phyloP scores from a whole-genome alignment of 2,797 vertebrate species.

The Acestrorhynchus altus region DNA sequence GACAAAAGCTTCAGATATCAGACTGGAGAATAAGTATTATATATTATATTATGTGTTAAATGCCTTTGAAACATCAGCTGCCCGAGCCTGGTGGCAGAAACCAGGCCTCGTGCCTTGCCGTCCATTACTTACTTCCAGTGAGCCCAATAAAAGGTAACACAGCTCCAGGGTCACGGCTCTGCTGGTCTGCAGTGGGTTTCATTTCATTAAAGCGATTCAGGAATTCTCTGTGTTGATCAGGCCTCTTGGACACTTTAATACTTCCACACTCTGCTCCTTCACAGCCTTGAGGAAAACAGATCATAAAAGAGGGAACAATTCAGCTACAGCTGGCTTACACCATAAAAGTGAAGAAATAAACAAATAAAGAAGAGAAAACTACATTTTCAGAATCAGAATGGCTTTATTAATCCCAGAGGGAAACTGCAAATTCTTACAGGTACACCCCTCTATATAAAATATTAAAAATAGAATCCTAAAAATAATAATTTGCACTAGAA shows the following conservation, averaged over 20 bases:
- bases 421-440: too few species aligned
- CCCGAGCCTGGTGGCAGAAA: too few species aligned
- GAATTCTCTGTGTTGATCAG: constrained; percentile 59
- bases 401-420: too few species aligned
- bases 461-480: too few species aligned
- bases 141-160: constrained; percentile 87
- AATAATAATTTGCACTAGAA: too few species aligned
- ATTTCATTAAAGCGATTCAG: constrained; percentile 74
- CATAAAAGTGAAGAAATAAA: not conserved
- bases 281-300: constrained; percentile 62
- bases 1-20: too few species aligned
- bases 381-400: too few species aligned
- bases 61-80: too few species aligned
- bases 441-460: too few species aligned
- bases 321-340: not conserved
- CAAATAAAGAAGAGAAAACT: not conserved
- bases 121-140: constrained; percentile 82
- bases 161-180: constrained; percentile 72
- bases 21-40: too few species aligned
- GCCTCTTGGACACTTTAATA: constrained; percentile 44
- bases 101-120: too few species aligned
- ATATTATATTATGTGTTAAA: too few species aligned
- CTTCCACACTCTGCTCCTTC: constrained; percentile 62
- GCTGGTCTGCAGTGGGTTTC: constrained; percentile 75
- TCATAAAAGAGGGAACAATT: not conserved